These are phyloP conservation scores for Drosophila acutilabella DNA, from an alignment of 2,888 invertebrate species.

Conservation along the genomic window DNA sequence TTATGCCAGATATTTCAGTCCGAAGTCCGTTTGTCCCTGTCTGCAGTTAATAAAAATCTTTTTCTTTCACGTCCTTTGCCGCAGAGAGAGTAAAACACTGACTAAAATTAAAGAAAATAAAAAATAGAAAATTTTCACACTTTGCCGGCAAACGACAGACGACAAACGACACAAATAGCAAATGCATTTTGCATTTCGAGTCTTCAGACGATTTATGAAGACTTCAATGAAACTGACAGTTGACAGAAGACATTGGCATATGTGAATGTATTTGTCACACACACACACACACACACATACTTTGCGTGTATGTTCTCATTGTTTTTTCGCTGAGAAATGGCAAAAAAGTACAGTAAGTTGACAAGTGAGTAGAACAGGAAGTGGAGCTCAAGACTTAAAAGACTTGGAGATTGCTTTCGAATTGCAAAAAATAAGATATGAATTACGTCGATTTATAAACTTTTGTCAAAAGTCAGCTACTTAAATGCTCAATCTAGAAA, in stretches of 20 bases:
- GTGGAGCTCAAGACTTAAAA: neutral
- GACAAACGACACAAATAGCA: conserved; percentile 21
- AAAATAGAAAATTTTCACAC: conserved; percentile 68
- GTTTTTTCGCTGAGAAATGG: conserved; percentile 20
- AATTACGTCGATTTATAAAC: neutral
- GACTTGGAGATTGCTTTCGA: conserved; percentile 1
- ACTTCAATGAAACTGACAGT: conserved; percentile 28
- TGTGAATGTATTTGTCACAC: conserved; percentile 15
- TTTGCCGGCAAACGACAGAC: conserved; percentile 50
- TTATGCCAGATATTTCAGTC: conserved; percentile 30
- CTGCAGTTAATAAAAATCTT: conserved; percentile 69
- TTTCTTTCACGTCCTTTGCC: conserved; percentile 61
- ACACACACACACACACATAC: neutral
- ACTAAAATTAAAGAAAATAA: conserved; percentile 44
- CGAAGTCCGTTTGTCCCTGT: conserved; percentile 46
- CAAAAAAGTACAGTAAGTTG: conserved; percentile 12
- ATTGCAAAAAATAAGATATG: conserved; percentile 1
- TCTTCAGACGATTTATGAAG: conserved; percentile 23
- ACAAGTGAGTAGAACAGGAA: conserved; percentile 12
- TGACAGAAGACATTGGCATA: conserved; percentile 28
- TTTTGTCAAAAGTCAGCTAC: neutral
- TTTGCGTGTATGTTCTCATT: conserved; percentile 2
- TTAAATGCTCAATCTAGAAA: no score
- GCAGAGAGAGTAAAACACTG: neutral
- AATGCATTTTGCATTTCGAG: conserved; percentile 30